Base-by-base conservation (phyloP, 1,140 invertebrate species). In the Monochamus saltuarius region DNA sequence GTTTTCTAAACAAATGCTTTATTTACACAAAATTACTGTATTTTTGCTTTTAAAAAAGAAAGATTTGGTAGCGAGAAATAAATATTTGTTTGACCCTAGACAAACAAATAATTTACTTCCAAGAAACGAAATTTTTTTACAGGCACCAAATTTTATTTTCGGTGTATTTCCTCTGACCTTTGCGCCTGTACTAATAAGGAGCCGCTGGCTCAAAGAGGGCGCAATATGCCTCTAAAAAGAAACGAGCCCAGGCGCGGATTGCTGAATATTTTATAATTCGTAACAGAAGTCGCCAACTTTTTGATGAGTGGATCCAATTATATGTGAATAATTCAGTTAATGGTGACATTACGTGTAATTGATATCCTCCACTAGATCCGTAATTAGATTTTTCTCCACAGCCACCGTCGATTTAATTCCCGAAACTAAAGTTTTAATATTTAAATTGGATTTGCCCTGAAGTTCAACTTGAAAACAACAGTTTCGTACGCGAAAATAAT, bases 251-350 rank as follows among this genome's bases (percentile, higher is more conserved):
- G 66, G 70, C 70, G 67, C 67, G 70, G 68, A 67, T 67, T 66
- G 62, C 51, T 74, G 73, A 73, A 74, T 74, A 73, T 74, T 74
- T 74, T 69, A 74, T 74, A 73, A 73, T 72, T 70, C 66, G 71
- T 67, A 71, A 71, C 70, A 71, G 70, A 69, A 70, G 67, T 72
- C 67, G 70, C 66, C 68, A 74, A 73, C 63, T 72, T 74, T 74
- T 74, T 73, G 70, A 73, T 74, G 72, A 72, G 67, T 71, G 64
- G 64, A 65, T 65, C 72, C 72, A 74, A 74, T 74, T 74, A 74
- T 70, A 74, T 71, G 61, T 74, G 72, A 74, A 74, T 74, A 74
- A 74, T 74, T 74, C 66, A 74, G 72, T 73, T 71, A 72, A 72
- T 70, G 71, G 64, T 64, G 66, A 70, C 71, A 74, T 73, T 70